Conservation (phyloP, 2,113 vertebrate genomes). For the Ciconia boyciana region DNA sequence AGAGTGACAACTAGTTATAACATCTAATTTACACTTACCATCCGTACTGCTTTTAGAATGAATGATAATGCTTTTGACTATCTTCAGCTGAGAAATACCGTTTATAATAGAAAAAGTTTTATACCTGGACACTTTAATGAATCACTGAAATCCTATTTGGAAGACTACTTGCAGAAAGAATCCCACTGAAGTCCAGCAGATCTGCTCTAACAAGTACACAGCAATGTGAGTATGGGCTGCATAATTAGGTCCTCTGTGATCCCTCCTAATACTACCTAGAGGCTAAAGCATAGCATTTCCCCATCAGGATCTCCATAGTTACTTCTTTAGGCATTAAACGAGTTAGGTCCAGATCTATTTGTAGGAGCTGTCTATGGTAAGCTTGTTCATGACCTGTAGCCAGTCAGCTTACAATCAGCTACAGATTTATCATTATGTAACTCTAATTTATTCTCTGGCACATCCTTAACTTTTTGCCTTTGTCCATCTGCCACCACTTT, state of each 20-base stretch:
- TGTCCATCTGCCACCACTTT: background rate
- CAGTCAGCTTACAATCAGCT: background rate
- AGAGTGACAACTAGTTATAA: slow-evolving; percentile 1
- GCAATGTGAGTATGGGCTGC: background rate
- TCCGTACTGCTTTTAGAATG: background rate
- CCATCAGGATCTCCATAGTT: background rate
- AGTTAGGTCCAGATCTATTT: background rate
- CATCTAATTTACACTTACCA: slow-evolving; percentile 23
- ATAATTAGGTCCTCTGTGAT: background rate
- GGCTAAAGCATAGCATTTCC: background rate
- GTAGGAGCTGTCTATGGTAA: background rate
- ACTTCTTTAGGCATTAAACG: background rate
- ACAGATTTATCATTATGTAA: background rate
- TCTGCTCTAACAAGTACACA: background rate
- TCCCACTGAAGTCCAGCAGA: background rate
- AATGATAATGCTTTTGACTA: background rate
- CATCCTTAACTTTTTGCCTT: background rate
- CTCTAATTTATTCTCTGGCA: slow-evolving; percentile 9
- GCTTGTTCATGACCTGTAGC: background rate
- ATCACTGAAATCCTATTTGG: background rate
- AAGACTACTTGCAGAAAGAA: background rate
- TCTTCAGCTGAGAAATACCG: background rate
- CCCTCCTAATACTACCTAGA: background rate
- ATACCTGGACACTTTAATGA: background rate
- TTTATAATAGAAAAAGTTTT: background rate